These are phyloP conservation scores for Mionectes macconnelli DNA, from an alignment of 2,113 vertebrate genomes.

Conservation along the genomic window DNA sequence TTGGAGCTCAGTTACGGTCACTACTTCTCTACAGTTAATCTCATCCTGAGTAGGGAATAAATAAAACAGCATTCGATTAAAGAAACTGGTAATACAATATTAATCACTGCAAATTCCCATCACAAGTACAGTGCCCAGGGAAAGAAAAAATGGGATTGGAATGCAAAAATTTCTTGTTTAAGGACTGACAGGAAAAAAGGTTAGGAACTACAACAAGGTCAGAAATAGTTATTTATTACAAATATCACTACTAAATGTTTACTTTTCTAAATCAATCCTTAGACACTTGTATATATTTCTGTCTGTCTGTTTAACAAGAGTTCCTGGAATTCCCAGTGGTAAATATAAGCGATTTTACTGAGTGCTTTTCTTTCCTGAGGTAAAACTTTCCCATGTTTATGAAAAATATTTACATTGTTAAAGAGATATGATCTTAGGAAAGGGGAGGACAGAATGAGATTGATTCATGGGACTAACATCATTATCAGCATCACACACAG, in stretches of 20 bases:
- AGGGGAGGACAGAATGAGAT: neutral
- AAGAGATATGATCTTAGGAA: neutral
- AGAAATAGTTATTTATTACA: neutral
- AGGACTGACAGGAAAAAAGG: neutral
- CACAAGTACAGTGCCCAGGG: neutral
- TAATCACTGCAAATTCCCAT: neutral
- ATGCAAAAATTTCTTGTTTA: neutral
- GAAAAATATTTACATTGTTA: neutral
- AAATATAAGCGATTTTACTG: neutral
- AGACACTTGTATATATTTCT: neutral
- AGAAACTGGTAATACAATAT: neutral
- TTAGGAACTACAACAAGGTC: neutral
- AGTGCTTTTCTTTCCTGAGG: neutral
- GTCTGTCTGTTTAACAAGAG: neutral
- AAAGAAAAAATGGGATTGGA: neutral
- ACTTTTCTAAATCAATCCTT: neutral
- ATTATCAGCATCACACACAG: neutral
- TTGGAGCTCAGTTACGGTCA: neutral
- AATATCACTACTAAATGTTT: neutral
- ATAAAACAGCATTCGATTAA: neutral
- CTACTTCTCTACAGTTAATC: neutral
- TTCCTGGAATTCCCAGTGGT: neutral
- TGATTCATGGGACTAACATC: neutral
- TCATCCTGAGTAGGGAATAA: neutral
- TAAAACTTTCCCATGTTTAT: rapidly evolving